Evolutionary conservation across 2,888 invertebrate species (phyloP).

Genomic region (Hirtodrosophila alboralis): DNA sequence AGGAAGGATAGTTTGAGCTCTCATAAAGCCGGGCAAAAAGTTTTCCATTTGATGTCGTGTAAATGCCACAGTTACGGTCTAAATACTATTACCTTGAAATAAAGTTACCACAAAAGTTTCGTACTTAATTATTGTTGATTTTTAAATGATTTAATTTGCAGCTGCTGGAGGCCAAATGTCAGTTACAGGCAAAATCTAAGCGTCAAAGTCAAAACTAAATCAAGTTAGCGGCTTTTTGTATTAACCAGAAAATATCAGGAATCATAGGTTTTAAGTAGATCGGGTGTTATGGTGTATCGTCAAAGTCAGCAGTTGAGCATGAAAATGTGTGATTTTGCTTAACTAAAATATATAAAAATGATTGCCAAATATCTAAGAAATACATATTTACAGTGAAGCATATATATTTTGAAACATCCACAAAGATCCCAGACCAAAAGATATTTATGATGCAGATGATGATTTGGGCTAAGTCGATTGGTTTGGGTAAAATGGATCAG

Average conservation of each 20-base stretch:
- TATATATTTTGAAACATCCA: too few relatives aligned
- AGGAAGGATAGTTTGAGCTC: not conserved
- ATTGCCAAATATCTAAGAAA: too few relatives aligned
- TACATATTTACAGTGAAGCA: too few relatives aligned
- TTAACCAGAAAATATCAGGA: not conserved
- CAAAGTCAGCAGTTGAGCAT: conserved; percentile 9
- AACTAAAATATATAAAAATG: too few relatives aligned
- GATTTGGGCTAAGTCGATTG: conserved; percentile 30
- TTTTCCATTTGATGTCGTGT: conserved; percentile 75
- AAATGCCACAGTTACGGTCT: conserved; percentile 59
- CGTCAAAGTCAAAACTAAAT: conserved; percentile 10
- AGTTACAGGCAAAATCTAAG: conserved; percentile 47
- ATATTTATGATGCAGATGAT: conserved; percentile 18
- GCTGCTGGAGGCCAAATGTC: conserved; percentile 55
- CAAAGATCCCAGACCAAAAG: too few relatives aligned
- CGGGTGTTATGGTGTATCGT: not conserved
- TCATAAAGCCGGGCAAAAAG: conserved; percentile 38
- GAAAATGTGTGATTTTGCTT: too few relatives aligned
- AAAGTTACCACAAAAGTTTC: conserved; percentile 59
- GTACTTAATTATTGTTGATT: conserved; percentile 71
- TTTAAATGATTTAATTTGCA: conserved; percentile 71
- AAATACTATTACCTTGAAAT: conserved; percentile 40
- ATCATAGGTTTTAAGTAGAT: not conserved
- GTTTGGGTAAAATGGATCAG: conserved; percentile 30
- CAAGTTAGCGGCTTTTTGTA: conserved; percentile 4